Conservation (phyloP, 2,797 vertebrate species). For the Peromyscus aztecus region DNA sequence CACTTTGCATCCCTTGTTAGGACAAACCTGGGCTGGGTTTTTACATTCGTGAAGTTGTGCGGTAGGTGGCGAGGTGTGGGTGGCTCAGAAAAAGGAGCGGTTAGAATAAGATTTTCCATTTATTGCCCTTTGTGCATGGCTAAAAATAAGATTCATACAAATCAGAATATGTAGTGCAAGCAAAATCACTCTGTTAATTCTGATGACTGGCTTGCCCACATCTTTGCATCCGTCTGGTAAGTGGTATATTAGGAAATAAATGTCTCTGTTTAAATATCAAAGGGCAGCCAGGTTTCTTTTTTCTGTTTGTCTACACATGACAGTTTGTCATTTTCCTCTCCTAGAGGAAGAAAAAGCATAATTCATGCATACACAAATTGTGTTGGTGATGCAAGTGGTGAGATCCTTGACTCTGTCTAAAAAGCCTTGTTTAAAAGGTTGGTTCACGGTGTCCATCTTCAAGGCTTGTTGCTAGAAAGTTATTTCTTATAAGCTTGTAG, state of each 20-base stretch:
- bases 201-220: slow-evolving; percentile 86
- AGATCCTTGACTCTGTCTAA: slow-evolving; percentile 71
- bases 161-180: slow-evolving; percentile 87
- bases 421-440: slow-evolving; percentile 73
- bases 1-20: slow-evolving; percentile 87
- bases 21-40: slow-evolving; percentile 85
- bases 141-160: slow-evolving; percentile 89
- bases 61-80: slow-evolving; percentile 94
- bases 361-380: slow-evolving; percentile 69
- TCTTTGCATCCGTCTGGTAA: slow-evolving; percentile 87
- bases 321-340: slow-evolving; percentile 79
- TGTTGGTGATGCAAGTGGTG: slow-evolving; percentile 65
- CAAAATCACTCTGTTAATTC: slow-evolving; percentile 86
- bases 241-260: slow-evolving; percentile 80
- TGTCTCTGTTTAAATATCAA: slow-evolving; percentile 78
- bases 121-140: slow-evolving; percentile 90
- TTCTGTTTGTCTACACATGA: slow-evolving; percentile 74
- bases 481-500: slow-evolving; percentile 45
- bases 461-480: slow-evolving; percentile 71
- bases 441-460: slow-evolving; percentile 71
- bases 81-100: slow-evolving; percentile 92
- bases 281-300: slow-evolving; percentile 55
- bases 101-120: slow-evolving; percentile 98
- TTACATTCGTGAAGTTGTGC: slow-evolving; percentile 86
- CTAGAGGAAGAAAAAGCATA: slow-evolving; percentile 46